Base-by-base conservation (phyloP, 2,113 vertebrate genomes). In the Antechinus flavipes region DNA sequence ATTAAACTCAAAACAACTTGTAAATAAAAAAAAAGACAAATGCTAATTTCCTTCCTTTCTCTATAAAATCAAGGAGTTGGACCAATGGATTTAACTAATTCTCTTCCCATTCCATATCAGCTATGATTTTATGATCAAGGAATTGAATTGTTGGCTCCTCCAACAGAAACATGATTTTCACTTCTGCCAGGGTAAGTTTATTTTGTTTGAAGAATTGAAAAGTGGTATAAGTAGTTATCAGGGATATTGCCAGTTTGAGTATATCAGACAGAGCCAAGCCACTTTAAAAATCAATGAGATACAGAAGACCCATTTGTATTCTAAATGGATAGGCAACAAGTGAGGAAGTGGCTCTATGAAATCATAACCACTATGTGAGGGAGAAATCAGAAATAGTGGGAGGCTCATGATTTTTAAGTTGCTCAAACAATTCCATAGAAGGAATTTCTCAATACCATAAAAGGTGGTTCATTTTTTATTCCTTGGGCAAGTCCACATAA, bases 221-320 rank as follows among this genome's bases (percentile, higher is more conserved):
- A 92, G 95, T 91, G 96, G 92, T 42, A 42, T 84, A 97, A 93
- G 93, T 94, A 95, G 97, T 96, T 97, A 96, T 96, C 93, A 98
- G 96, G 97, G 96, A 98, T 95, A 95, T 92, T 94, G 94, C 93
- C 84, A 91, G 91, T 94, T 96, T 96, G 54, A 90, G 10, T 90
- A 53, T 95, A 90, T 94, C 96, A 98, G 91, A 94, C 90, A 93
- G 94, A 97, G 89, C 96, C 94, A 96, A 97, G 22, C 91, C 95
- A 96, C 96, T 98, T 96, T 97, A 98, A 97, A 98, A 97, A 96
- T 97, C 97, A 68, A 95, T 98, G 95, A 95, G 93, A 96, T 92
- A 52, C 93, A 97, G 93, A 94, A 92, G 94, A 94, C 94, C 95
- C 96, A 94, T 97, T 93, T 95, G 76, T 95, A 96, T 95, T 96